phyloP scores from a whole-genome alignment of 2,113 vertebrate species.

The mouse (Mus musculus) region GRCm39 chr6:5158501-5159000 shows the following conservation, averaged over 20 bases:
- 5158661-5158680: not conserved
- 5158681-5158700: not conserved
- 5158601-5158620: not conserved
- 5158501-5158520: not conserved
- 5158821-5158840: slow-evolving; percentile 45
- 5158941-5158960: slow-evolving; percentile 77
- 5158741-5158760: not conserved
- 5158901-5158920: slow-evolving; percentile 73
- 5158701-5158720: slow-evolving; percentile 15
- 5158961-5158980: slow-evolving; percentile 54
- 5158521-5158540: not conserved
- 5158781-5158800: not conserved
- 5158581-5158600: slow-evolving; percentile 14
- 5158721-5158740: not conserved
- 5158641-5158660: not conserved
- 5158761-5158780: slow-evolving; percentile 1
- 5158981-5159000: slow-evolving; percentile 46
- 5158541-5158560: not conserved
- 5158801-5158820: not conserved
- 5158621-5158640: not conserved
- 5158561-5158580: not conserved
- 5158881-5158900: slow-evolving; percentile 74
- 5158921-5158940: slow-evolving; percentile 71
- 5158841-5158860: slow-evolving; percentile 68
- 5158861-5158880: slow-evolving; percentile 79